Evolutionary conservation across 2,113 vertebrate species (phyloP).

Genomic region (Sisor rabdophorus): DNA sequence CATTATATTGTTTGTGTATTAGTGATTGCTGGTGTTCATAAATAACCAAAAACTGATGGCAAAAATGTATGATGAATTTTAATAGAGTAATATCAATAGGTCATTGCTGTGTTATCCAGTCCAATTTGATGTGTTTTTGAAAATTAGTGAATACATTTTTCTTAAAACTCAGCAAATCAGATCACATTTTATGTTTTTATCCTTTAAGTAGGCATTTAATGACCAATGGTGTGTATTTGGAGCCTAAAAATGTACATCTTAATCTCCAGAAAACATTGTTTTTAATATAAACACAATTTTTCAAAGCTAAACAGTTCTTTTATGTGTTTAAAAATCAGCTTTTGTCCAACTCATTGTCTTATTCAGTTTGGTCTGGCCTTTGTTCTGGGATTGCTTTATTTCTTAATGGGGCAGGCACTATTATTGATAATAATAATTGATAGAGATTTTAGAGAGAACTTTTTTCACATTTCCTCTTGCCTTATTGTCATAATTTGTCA

Average conservation of each 20-base stretch:
- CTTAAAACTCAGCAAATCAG: too few species aligned
- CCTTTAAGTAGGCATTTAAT: neutral
- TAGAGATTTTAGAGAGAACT: neutral
- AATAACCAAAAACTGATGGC: neutral
- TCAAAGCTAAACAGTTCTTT: neutral
- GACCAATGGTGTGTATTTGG: neutral
- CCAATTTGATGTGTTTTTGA: neutral
- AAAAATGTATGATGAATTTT: neutral
- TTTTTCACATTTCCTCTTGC: neutral
- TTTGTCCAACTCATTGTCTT: neutral
- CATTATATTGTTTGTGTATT: too few species aligned
- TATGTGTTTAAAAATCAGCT: neutral
- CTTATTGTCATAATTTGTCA: conserved; percentile 20
- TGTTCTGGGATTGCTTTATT: neutral
- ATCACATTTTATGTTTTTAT: neutral
- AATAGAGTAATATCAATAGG: too few species aligned
- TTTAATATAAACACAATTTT: too few species aligned
- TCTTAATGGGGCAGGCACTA: neutral
- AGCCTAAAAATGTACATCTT: neutral
- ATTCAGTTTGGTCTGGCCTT: neutral
- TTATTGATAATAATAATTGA: neutral
- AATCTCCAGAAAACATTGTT: neutral
- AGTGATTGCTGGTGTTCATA: neutral
- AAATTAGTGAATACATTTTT: neutral
- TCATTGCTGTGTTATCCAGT: neutral